A percentile compares a stretch with the other conserved stretches of the same genome.
These are phyloP conservation scores for Drosophila paranaensis DNA, from an alignment of 2,888 invertebrate genomes.

Conservation along the genomic window DNA sequence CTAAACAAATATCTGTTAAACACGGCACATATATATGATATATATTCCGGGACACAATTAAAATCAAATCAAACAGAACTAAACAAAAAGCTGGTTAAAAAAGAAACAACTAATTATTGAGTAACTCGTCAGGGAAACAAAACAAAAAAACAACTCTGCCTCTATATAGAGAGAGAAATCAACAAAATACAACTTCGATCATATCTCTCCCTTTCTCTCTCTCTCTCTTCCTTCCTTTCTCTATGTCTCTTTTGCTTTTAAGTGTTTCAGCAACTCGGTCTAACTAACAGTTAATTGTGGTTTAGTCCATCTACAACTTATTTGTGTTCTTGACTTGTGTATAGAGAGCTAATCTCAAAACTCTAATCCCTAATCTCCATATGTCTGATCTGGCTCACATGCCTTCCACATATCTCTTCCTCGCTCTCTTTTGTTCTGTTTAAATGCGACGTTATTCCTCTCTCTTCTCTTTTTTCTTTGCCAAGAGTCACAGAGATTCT, in stretches of 20 bases:
- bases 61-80: conserved; percentile 27
- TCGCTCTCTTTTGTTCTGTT: neutral
- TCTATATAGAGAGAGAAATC: conserved; percentile 4
- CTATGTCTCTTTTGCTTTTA: conserved; percentile 5
- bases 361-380: conserved; percentile 2
- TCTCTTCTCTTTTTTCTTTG: neutral
- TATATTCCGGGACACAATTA: conserved; percentile 35
- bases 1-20: conserved; percentile 33
- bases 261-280: conserved; percentile 60
- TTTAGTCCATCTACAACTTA: conserved; percentile 61
- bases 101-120: conserved; percentile 31
- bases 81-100: conserved; percentile 12
- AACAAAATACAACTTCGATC: conserved; percentile 11
- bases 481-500: neutral
- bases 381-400: neutral
- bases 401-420: neutral
- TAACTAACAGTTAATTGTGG: conserved; percentile 74
- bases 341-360: neutral
- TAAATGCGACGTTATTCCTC: conserved; percentile 1
- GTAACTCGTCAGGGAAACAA: conserved; percentile 40
- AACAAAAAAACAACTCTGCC: neutral
- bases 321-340: conserved; percentile 25
- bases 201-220: neutral
- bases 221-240: neutral
- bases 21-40: conserved; percentile 16